A percentile compares a stretch with the other conserved stretches of the same genome.
Conservation (phyloP, 2,888 invertebrate species). For the Amphipoea lucens region DNA sequence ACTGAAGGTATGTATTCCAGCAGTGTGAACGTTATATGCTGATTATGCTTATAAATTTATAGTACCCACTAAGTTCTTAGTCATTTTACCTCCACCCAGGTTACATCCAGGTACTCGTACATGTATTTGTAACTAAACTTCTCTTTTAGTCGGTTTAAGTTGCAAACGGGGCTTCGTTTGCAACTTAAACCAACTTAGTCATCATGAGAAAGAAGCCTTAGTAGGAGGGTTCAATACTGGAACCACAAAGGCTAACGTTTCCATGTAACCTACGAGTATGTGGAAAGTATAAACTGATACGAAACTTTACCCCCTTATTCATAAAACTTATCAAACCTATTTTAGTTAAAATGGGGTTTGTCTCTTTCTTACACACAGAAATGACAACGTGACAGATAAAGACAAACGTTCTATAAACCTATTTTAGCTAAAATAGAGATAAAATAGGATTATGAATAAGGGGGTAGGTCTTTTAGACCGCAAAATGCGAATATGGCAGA, state of each 20-base stretch:
- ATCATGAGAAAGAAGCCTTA: constrained; percentile 17
- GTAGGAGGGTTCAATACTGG: constrained; percentile 3
- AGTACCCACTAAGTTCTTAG: neutral
- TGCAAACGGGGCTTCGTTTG: neutral
- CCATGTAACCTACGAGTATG: neutral
- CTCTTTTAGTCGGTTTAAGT: neutral
- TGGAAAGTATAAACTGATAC: neutral
- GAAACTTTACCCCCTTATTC: too few relatives aligned
- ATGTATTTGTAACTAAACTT: neutral
- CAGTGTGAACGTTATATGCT: too few relatives aligned
- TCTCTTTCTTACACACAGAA: too few relatives aligned
- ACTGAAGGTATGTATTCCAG: neutral
- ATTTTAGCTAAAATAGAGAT: too few relatives aligned
- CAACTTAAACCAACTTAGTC: neutral
- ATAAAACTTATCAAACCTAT: too few relatives aligned
- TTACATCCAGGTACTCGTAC: neutral
- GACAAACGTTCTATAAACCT: too few relatives aligned
- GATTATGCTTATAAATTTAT: neutral
- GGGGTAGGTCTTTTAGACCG: neutral
- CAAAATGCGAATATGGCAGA: neutral
- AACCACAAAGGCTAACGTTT: constrained; percentile 15
- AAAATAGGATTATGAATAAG: too few relatives aligned
- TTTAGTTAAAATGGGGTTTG: too few relatives aligned
- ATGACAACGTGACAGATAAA: too few relatives aligned
- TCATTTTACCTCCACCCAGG: neutral